Conservation (phyloP, 2,113 vertebrate genomes). For the Oriolus oriolus region DNA sequence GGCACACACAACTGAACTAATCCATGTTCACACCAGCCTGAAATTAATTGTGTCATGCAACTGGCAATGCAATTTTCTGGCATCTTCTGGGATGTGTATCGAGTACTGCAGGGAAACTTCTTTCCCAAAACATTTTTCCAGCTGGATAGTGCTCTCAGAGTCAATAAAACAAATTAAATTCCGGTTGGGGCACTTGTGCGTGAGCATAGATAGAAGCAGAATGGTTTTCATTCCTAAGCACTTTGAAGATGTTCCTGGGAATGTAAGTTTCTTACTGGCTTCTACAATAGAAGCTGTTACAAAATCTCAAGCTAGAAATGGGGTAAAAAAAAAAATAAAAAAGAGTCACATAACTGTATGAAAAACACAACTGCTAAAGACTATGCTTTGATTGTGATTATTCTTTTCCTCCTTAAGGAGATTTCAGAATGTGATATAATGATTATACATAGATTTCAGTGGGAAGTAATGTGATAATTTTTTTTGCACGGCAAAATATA, state of each 20-base stretch:
- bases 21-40: not conserved
- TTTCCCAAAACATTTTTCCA: not conserved
- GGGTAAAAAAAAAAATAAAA: not conserved
- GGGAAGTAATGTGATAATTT: not conserved
- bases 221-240: not conserved
- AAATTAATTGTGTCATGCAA: not conserved
- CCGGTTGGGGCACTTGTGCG: not conserved
- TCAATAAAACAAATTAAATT: not conserved
- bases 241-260: not conserved
- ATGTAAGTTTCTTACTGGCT: not conserved
- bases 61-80: not conserved
- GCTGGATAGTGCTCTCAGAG: not conserved
- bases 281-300: not conserved
- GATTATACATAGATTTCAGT: not conserved
- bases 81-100: not conserved
- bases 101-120: not conserved
- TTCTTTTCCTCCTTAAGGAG: not conserved
- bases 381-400: not conserved
- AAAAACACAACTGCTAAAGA: not conserved
- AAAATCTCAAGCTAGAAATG: not conserved
- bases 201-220: not conserved
- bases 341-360: rapidly evolving
- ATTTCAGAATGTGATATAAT: not conserved
- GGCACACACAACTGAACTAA: not conserved
- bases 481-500: not conserved